Conservation (phyloP, 2,113 vertebrate genomes). For the Pavo muticus region DNA sequence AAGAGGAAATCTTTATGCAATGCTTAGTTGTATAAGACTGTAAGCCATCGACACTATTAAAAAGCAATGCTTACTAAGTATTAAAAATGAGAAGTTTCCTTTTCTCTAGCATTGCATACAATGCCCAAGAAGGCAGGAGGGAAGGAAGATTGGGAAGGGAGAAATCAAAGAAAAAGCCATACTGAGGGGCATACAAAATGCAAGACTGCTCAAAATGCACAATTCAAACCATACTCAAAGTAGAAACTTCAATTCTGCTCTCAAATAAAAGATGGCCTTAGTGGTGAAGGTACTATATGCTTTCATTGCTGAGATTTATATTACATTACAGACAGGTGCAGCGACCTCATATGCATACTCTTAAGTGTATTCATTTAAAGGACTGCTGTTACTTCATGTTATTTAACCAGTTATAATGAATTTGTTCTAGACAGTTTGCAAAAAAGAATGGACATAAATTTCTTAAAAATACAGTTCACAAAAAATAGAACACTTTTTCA, state of each 20-base stretch:
- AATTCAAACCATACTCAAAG: neutral
- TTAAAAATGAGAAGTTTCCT: neutral
- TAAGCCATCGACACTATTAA: slow-evolving; percentile 40
- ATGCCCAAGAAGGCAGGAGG: neutral
- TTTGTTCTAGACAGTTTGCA: neutral
- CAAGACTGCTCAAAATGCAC: neutral
- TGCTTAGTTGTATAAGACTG: slow-evolving; percentile 43
- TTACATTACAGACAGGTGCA: neutral
- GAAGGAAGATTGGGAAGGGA: neutral
- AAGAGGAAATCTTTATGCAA: slow-evolving; percentile 1
- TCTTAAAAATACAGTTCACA: neutral
- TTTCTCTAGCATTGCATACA: neutral
- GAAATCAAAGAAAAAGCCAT: neutral
- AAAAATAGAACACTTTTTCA: neutral
- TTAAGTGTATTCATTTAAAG: neutral
- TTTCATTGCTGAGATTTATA: neutral
- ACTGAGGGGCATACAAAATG: neutral
- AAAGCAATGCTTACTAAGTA: neutral
- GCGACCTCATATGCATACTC: neutral
- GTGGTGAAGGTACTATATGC: neutral
- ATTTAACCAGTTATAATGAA: neutral
- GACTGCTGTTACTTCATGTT: neutral
- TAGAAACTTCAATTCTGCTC: neutral
- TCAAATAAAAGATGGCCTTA: neutral
- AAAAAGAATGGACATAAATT: neutral